Evolutionary conservation across 2,888 invertebrate genomes (phyloP), one percentile per base, ranked within the genome.

Genomic region (Plebejus anna): DNA sequence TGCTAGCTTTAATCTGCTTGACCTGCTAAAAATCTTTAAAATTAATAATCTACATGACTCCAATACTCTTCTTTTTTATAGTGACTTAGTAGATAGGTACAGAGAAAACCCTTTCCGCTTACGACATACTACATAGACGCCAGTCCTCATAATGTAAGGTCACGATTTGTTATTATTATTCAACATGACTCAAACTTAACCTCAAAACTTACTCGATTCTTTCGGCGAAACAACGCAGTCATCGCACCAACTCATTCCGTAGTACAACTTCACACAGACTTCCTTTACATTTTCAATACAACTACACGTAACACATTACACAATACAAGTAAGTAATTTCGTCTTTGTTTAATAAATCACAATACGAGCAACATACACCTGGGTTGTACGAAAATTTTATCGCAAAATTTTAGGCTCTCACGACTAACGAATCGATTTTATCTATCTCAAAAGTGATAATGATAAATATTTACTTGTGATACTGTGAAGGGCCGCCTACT

Each of bases 191-290:
- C 42, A 66, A 66, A 66, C 66, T 66, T 47, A 57, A 38, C 22
- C 59, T 5, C 32, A 76, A 42, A 79, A 92, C 93, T 92, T 87
- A 93, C 93, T 86, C 61, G 88, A 88, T 81, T 93, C 92, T 81
- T 89, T 88, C 11, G 87, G 87, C 16, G 88, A 85, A 42, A 87
- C 82, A 80, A 88, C 90, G 81, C 89, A 89, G 77, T 89, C 87
- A 22, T 83, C 88, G 78, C 87, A 89, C 79, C 90, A 90, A 76
- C 90, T 90, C 93, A 93, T 92, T 81, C 55, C 79, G 75, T 57
- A 51, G 75, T 57, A 51, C 57, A 75, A 78, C 6, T 57, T 51
- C 47, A 28, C 38, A 76, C 36, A 55, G 51, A 32, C 42, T 51
- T 66, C 16, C 5, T 13, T 70, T 57, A 76, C 38, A 73, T 73